Base-by-base conservation (phyloP, 2,797 vertebrate species). In the Coranthus polyacanthus region DNA sequence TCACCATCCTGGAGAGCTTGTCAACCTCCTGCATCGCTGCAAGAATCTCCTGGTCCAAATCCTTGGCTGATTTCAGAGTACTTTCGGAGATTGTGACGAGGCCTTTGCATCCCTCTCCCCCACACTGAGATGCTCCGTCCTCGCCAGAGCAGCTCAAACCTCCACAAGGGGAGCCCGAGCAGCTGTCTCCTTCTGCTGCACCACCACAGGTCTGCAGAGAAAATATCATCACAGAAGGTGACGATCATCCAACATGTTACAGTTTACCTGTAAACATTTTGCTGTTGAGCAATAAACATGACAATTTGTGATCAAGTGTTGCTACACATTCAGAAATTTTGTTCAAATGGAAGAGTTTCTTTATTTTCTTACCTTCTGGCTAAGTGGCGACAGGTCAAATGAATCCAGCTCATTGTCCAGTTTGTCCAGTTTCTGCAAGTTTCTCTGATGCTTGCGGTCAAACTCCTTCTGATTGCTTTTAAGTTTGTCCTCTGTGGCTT, bases 1-100 rank as follows among this genome's bases (percentile, higher is more conserved):
- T 81, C 91, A 98, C 98, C 97, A 95, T 95, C 87, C 93, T 95
- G 72, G 97, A 98, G 53, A 99, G 96, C 83, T 96, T 95, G 84
- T 98, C 97, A 72, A 98, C 95, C 78, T 99, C 97, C 72, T 95
- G 93, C 88, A 98, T 90, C 0, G 96, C 95, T 2, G 88, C 88
- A n/a, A 95, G 84, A 85, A 99, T 96, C 15, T 96, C 92, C 84
- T 86, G 89, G 85, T 99, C 98, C 56, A 96, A 94, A 62, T 95
- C 93, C 90, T 92, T 94, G 68, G 96, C 94, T 63, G 95, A 96
- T 71, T 94, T 95, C 82, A 95, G 94, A 22, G 93, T 93, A 0
- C 18, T 85, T 26, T 93, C 89, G 7, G 96, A 93, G 0, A 92
- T 74, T 0, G 90, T 90, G 75, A 94, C 88, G 38, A 96, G 49